phyloP scores from a whole-genome alignment of 1,140 invertebrate species.

The Pseudomyrmex pallidus region DNA sequence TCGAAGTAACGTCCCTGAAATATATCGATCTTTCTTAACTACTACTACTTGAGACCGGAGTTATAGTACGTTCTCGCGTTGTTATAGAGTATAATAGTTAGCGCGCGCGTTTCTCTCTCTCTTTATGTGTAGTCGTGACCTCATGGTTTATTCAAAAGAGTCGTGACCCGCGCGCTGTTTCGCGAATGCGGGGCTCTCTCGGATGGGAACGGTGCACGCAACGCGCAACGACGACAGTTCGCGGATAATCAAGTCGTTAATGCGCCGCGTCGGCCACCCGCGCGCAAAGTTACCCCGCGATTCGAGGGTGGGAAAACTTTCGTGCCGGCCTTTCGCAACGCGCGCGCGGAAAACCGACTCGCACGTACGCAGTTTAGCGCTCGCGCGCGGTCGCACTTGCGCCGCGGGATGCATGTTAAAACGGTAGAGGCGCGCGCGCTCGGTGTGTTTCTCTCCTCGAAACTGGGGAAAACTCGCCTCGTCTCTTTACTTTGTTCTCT shows the following conservation, averaged over 20 bases:
- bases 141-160: constrained; percentile 55
- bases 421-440: constrained; percentile 17
- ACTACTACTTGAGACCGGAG: not conserved
- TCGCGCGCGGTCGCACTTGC: constrained; percentile 38
- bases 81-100: constrained; percentile 5
- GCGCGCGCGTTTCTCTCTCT: not conserved
- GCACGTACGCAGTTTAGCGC: constrained; percentile 61
- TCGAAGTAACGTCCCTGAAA: not conserved
- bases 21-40: not conserved
- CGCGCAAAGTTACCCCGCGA: constrained; percentile 31
- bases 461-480: constrained; percentile 33
- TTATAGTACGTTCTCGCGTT: not conserved
- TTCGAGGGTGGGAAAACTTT: constrained; percentile 44
- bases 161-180: constrained; percentile 9
- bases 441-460: constrained; percentile 42
- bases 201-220: not conserved
- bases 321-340: not conserved
- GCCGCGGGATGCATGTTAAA: constrained; percentile 60
- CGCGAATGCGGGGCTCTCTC: not conserved
- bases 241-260: constrained; percentile 70
- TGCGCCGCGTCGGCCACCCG: constrained; percentile 41
- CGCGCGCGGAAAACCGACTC: constrained; percentile 14
- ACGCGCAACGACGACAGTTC: constrained; percentile 24
- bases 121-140: not conserved
- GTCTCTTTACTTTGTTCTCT: no score